Percentiles rank a stretch among this genome's conserved stretches.
phyloP scores from a whole-genome alignment of 2,888 invertebrate species.

The Temnothorax ravouxi region DNA sequence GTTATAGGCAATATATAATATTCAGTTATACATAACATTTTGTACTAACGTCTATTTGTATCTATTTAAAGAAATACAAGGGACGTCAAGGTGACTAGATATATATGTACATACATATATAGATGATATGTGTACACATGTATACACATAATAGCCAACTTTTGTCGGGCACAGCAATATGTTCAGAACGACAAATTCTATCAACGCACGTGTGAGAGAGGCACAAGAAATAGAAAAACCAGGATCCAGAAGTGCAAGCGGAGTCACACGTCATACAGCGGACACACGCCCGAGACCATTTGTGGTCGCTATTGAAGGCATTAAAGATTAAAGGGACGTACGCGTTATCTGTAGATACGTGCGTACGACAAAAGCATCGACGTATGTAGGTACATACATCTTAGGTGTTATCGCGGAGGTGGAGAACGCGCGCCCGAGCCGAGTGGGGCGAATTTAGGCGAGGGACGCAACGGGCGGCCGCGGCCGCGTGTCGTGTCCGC shows the following conservation, averaged over 20 bases:
- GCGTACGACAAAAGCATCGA: slow-evolving; percentile 13
- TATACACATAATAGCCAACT: neutral
- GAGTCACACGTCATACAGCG: neutral
- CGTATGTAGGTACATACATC: too few species aligned
- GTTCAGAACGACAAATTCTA: neutral
- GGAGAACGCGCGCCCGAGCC: too few species aligned
- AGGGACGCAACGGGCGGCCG: neutral
- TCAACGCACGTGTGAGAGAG: too few species aligned
- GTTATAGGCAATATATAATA: neutral
- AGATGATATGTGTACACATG: neutral
- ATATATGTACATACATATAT: neutral
- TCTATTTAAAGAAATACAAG: slow-evolving; percentile 29
- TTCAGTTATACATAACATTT: neutral
- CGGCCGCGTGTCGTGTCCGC: neutral
- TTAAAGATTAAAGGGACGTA: neutral
- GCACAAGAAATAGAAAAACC: neutral
- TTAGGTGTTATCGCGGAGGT: slow-evolving; percentile 11
- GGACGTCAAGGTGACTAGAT: neutral
- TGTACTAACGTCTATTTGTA: neutral
- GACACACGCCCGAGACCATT: neutral
- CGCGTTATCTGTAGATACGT: slow-evolving; percentile 28
- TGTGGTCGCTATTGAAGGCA: slow-evolving; percentile 12
- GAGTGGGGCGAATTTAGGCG: slow-evolving; percentile 16
- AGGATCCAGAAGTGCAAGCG: neutral
- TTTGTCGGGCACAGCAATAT: neutral